Conservation (phyloP, 1,140 invertebrate species). For the Ostrea denselamellosa region DNA sequence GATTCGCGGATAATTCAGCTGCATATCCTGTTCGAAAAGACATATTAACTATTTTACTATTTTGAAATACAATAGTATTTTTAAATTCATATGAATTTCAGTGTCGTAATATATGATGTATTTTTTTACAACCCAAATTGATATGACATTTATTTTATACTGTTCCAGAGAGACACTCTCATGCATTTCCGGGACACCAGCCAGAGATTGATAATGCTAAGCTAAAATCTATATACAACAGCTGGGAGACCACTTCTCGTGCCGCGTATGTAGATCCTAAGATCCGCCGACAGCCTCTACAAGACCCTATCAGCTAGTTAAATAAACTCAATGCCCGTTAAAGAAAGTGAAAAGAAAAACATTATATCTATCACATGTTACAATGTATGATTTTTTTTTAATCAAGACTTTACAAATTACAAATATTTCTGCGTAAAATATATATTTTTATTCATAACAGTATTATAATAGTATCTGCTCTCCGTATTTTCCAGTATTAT, state of each 20-base stretch:
- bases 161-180: slow-evolving; percentile 64
- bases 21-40: too few species aligned
- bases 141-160: background rate
- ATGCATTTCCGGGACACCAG: slow-evolving; percentile 69
- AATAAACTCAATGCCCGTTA: background rate
- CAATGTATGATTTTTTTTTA: too few species aligned
- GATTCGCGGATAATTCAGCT: too few species aligned
- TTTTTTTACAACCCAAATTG: too few species aligned
- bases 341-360: background rate
- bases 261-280: slow-evolving; percentile 64
- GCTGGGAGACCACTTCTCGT: slow-evolving; percentile 66
- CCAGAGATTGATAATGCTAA: slow-evolving; percentile 66
- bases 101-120: too few species aligned
- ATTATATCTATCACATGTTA: too few species aligned
- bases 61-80: background rate
- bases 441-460: background rate
- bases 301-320: slow-evolving; percentile 8
- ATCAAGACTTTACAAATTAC: too few species aligned
- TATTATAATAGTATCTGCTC: background rate
- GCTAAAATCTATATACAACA: slow-evolving; percentile 67
- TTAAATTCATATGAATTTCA: background rate
- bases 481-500: slow-evolving; percentile 4
- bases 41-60: background rate
- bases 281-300: slow-evolving; percentile 49
- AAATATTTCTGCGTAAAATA: too few species aligned